A percentile compares a stretch with the other conserved stretches of the same genome.
These are phyloP conservation scores for Megatriorchis doriae DNA, from an alignment of 2,113 vertebrate species.

Conservation along the genomic window DNA sequence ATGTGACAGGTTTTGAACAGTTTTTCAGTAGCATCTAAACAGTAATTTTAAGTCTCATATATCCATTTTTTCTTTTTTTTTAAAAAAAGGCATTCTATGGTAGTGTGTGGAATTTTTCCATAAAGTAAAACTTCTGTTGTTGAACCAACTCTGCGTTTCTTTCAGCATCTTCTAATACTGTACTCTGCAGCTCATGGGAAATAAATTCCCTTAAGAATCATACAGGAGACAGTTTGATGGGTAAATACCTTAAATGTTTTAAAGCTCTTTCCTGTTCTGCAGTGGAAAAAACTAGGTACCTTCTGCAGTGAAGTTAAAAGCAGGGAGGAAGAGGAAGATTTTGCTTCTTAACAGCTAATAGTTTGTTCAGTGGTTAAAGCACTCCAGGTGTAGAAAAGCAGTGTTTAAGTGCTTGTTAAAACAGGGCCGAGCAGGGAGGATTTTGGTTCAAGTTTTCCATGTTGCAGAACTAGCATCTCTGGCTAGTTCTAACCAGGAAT, in stretches of 20 bases:
- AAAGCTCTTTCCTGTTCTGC: neutral
- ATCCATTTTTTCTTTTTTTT: neutral
- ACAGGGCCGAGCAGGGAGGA: neutral
- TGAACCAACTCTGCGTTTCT: neutral
- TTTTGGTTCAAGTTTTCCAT: neutral
- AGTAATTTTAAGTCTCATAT: neutral
- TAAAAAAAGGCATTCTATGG: neutral
- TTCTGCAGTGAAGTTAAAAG: neutral
- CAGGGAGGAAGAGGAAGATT: neutral
- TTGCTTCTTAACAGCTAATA: neutral
- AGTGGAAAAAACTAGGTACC: neutral
- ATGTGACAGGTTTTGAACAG: neutral
- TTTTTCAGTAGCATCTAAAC: neutral
- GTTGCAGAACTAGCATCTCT: neutral
- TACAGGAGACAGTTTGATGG: neutral
- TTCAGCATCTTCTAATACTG: neutral
- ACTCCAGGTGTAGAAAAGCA: neutral
- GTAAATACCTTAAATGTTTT: neutral
- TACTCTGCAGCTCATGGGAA: neutral
- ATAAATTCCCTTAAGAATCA: neutral
- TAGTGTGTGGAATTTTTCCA: neutral
- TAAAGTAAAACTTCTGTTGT: neutral
- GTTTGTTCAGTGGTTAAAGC: neutral
- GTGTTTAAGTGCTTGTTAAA: neutral
- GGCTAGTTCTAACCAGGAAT: neutral